Evolutionary conservation across 23 tunicate genomes (phyloP).

Genomic region (Oikopleura dioica): DNA sequence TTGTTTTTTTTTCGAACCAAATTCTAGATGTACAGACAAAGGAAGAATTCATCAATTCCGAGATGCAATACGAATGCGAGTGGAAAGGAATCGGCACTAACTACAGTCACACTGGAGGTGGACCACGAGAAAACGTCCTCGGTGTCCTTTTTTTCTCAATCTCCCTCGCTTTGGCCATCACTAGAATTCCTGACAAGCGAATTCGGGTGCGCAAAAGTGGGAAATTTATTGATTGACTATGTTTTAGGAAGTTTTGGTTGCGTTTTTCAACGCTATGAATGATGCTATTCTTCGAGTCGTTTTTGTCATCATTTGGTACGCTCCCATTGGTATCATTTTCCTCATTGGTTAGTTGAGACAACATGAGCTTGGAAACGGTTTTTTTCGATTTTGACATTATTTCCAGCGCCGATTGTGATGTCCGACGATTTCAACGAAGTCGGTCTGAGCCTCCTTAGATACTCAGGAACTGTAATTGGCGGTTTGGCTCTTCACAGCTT

Average conservation of each 20-base stretch:
- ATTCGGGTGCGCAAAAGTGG: too few relatives aligned
- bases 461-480: conserved; percentile 28
- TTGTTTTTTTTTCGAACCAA: too few relatives aligned
- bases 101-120: not conserved
- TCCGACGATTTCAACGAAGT: not conserved
- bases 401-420: not conserved
- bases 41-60: not conserved
- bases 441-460: conserved; percentile 15
- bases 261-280: not conserved
- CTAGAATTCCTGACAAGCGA: too few relatives aligned
- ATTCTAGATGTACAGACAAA: too few relatives aligned
- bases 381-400: not conserved
- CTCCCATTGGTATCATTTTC: conserved; percentile 37
- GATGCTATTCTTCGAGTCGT: not conserved
- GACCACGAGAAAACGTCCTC: not conserved
- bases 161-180: not conserved
- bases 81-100: not conserved
- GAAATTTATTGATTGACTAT: not conserved
- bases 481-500: conserved; percentile 32
- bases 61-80: not conserved
- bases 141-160: not conserved
- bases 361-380: too few relatives aligned
- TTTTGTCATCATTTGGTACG: conserved; percentile 21
- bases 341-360: too few relatives aligned
- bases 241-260: not conserved